Base-by-base conservation (phyloP, 2,888 invertebrate species). In the Lepidocyrtinus sp. region DNA sequence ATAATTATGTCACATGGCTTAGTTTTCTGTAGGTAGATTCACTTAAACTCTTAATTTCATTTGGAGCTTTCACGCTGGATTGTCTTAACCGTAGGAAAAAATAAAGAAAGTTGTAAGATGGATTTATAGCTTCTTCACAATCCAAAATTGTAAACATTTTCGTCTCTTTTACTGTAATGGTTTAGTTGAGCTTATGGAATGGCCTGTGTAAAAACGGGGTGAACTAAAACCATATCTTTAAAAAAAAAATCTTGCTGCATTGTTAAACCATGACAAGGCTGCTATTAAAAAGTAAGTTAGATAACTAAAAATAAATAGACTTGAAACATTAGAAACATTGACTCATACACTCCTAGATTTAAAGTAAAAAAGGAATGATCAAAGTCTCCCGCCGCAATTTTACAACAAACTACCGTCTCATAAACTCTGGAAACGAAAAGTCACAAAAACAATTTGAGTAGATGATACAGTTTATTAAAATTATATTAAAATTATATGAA, bases 381-480 rank as follows among this genome's bases (percentile, higher is more conserved):
- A 7, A 36, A 36, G 36, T 5, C 5, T 36, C 12, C 36, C 36
- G n/a, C n/a, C 62, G 64, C 17, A 63, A 2, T 7, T 17, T 64
- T n/a, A 21, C 5, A 71, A 19, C 26, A 61, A 25, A 74, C 71
- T 78, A 82, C 61, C 78, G 83, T 59, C 83, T 65, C 83, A 83
- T 83, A 62, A 83, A 83, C 46, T 83, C 84, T 82, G 82, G n/a
- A 76, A 62, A 72, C 12, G n/a, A 61, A 67, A 69, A 61, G 22
- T 26, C 17, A 12, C 5, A 15, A 25, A 27, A 17, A 61, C 25
- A 22, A 26, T 1, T 46, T 22, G 26, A 69, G 50, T 55, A n/a
- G n/a, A n/a, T n/a, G n/a, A n/a, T n/a, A n/a, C n/a, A n/a, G n/a
- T n/a, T 36, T 36, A 7, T 36, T 5, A 36, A 36, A 36, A 36